phyloP scores from a whole-genome alignment of 2,888 invertebrate species.

The Trichogramma dendrolimi region DNA sequence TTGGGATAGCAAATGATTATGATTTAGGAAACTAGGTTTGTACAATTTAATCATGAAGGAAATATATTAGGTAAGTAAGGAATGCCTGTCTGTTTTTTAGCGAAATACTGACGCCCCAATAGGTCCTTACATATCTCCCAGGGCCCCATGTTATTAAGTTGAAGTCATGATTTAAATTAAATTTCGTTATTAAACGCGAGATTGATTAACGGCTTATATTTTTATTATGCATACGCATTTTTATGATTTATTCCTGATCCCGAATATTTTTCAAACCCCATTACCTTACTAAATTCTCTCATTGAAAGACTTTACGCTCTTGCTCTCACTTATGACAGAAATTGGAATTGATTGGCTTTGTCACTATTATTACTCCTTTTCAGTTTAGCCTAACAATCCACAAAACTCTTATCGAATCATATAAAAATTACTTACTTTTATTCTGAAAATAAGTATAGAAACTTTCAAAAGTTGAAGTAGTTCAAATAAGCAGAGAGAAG shows the following conservation, averaged over 20 bases:
- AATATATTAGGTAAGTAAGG: slow-evolving; percentile 32
- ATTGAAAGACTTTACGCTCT: slow-evolving; percentile 13
- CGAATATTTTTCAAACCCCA: no score
- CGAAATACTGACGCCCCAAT: slow-evolving; percentile 52
- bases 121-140: slow-evolving; percentile 51
- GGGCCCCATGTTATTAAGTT: slow-evolving; percentile 50
- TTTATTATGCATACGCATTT: slow-evolving; percentile 5
- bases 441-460: slow-evolving; percentile 18
- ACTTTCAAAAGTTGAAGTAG: slow-evolving; percentile 19
- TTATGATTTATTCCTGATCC: background rate
- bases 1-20: slow-evolving; percentile 14
- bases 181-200: slow-evolving; percentile 15
- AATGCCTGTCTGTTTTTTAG: slow-evolving; percentile 54
- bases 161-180: slow-evolving; percentile 42
- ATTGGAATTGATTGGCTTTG: slow-evolving; percentile 12
- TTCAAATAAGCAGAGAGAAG: slow-evolving; percentile 24
- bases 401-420: background rate
- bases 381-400: slow-evolving; percentile 20
- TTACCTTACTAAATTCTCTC: slow-evolving; percentile 5
- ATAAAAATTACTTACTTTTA: background rate
- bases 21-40: slow-evolving; percentile 2
- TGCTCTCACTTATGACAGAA: background rate
- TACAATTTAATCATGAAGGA: slow-evolving; percentile 12
- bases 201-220: background rate
- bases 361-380: slow-evolving; percentile 22